Evolutionary conservation across 2,888 invertebrate species (phyloP).

Genomic region (Gibbula magus): DNA sequence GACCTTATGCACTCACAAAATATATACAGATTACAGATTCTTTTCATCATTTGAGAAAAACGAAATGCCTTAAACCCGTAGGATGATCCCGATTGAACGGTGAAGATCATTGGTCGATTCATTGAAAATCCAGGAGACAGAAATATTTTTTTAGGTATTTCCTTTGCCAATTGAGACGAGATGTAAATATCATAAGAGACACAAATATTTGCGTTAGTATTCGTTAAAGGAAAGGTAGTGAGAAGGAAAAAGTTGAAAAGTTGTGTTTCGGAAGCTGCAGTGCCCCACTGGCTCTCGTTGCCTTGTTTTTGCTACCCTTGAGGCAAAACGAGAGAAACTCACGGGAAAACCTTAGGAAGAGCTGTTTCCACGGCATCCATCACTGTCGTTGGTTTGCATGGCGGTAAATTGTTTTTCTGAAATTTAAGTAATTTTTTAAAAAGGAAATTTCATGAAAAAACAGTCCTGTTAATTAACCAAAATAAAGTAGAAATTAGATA

Average conservation of each 20-base stretch:
- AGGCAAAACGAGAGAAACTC: constrained; percentile 1
- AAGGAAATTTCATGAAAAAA: background rate
- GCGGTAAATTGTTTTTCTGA: constrained; percentile 8
- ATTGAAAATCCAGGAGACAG: background rate
- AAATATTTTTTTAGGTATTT: background rate
- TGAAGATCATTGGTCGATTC: no score
- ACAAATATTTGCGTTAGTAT: background rate
- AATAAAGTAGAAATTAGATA: background rate
- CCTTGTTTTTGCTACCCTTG: background rate
- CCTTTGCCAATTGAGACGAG: background rate
- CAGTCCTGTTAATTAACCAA: background rate
- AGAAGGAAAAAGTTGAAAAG: background rate
- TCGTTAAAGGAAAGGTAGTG: background rate
- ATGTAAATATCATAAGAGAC: background rate
- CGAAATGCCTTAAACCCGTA: no score
- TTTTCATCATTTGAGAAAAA: no score
- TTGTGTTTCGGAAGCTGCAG: background rate
- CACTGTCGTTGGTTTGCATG: background rate
- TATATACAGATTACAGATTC: no score
- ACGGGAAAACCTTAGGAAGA: background rate
- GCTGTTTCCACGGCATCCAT: background rate
- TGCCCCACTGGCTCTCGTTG: background rate
- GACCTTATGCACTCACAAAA: no score
- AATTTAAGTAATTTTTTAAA: background rate
- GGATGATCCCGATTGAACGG: no score